A percentile compares a stretch with the other conserved stretches of the same genome.
phyloP scores from a whole-genome alignment of 2,888 invertebrate species.

The Fissipunctia ypsillon region DNA sequence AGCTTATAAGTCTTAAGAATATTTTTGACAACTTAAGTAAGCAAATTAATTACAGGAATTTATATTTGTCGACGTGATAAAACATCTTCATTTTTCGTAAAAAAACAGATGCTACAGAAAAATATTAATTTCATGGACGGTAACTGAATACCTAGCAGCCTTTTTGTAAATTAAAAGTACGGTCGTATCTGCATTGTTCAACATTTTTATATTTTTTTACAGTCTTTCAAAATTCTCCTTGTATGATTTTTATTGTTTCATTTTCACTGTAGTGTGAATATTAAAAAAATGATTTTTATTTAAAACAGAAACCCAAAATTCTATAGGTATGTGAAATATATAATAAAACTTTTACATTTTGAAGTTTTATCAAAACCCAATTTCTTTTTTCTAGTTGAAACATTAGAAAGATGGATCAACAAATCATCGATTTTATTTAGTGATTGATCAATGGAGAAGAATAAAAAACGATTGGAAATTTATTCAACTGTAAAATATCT shows the following conservation, averaged over 20 bases:
- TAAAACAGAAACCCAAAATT: not conserved
- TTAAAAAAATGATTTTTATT: not conserved
- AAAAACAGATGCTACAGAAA: not conserved
- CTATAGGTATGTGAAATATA: not conserved
- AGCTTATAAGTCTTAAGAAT: not conserved
- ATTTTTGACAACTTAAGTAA: constrained; percentile 26
- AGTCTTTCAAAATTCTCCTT: not conserved
- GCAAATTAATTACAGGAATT: constrained; percentile 43
- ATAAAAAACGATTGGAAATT: not conserved
- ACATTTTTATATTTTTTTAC: not conserved
- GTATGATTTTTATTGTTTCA: not conserved
- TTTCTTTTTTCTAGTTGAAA: not conserved
- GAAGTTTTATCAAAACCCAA: not conserved
- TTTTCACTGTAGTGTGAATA: too few species aligned
- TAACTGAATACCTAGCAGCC: not conserved
- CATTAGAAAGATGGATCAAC: too few species aligned
- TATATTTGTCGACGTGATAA: constrained; percentile 38
- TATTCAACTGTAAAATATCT: constrained; percentile 14
- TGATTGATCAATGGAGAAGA: not conserved
- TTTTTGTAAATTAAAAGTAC: not conserved
- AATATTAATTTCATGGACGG: constrained; percentile 12
- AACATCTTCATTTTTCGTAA: not conserved
- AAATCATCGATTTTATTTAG: not conserved
- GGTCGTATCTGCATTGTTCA: not conserved
- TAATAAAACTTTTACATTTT: not conserved